These are phyloP conservation scores for Huso huso DNA, from an alignment of 2,797 vertebrate genomes.

Conservation along the genomic window DNA sequence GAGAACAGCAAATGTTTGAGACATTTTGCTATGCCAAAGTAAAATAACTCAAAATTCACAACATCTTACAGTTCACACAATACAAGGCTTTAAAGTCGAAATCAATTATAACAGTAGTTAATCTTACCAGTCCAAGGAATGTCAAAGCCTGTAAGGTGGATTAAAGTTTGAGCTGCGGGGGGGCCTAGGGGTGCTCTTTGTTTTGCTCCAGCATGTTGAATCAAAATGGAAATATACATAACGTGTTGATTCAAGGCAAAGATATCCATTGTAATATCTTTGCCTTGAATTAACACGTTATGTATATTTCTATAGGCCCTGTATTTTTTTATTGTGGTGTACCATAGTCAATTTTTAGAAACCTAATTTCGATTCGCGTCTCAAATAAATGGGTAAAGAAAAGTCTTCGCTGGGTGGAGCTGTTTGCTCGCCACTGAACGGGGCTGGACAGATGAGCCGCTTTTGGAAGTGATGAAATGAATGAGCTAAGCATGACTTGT, in stretches of 20 bases:
- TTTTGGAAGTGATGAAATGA: constrained; percentile 18
- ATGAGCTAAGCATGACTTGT: constrained; percentile 64
- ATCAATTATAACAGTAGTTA: no score
- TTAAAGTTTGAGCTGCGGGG: no score
- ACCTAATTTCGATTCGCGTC: constrained; percentile 17
- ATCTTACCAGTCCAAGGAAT: no score
- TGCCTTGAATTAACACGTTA: constrained; percentile 4
- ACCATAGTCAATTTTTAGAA: constrained; percentile 25
- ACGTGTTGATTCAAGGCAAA: not conserved
- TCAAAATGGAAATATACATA: not conserved
- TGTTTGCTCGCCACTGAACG: constrained; percentile 32
- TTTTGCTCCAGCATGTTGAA: no score
- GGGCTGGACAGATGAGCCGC: constrained; percentile 9
- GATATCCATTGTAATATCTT: not conserved
- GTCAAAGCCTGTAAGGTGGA: no score
- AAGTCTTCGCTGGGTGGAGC: constrained; percentile 50
- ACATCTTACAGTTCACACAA: no score
- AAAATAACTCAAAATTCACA: no score
- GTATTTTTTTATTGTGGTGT: constrained; percentile 17
- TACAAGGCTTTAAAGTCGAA: no score
- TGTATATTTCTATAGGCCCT: not conserved
- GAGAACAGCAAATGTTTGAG: no score
- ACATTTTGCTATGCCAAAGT: no score
- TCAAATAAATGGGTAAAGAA: constrained; percentile 17
- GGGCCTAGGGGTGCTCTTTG: no score